These are phyloP conservation scores for Epinotia brunnichana DNA, from an alignment of 2,888 invertebrate species.

Conservation along the genomic window DNA sequence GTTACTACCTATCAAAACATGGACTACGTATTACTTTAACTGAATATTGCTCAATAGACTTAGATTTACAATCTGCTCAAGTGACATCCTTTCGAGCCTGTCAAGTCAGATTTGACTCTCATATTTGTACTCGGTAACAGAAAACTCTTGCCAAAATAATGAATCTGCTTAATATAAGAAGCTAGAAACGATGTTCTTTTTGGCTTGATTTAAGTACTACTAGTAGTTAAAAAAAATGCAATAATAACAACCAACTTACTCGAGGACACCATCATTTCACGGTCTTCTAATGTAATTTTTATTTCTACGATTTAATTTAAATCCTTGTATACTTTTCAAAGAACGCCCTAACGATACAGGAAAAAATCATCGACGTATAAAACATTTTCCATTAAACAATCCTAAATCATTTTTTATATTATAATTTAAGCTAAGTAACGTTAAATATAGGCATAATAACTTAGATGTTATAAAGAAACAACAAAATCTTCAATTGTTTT, in stretches of 20 bases:
- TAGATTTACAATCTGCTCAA: slow-evolving; percentile 16
- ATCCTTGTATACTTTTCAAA: neutral
- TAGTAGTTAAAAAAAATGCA: neutral
- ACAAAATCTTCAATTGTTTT: slow-evolving; percentile 72
- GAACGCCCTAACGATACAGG: slow-evolving; percentile 37
- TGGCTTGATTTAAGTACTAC: slow-evolving; percentile 48
- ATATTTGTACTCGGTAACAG: neutral
- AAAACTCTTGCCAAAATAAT: slow-evolving; percentile 29
- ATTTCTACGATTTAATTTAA: neutral
- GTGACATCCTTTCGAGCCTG: neutral
- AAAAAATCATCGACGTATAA: slow-evolving; percentile 11
- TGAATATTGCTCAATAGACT: slow-evolving; percentile 37
- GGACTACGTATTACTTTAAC: slow-evolving; percentile 2
- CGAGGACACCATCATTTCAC: neutral
- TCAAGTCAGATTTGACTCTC: slow-evolving; percentile 4
- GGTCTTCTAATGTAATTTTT: slow-evolving; percentile 3
- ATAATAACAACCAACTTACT: neutral
- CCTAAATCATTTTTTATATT: slow-evolving; percentile 18
- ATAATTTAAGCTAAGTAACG: slow-evolving; percentile 46
- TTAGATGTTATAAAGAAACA: slow-evolving; percentile 53
- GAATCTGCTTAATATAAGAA: slow-evolving; percentile 7
- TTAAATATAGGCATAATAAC: slow-evolving; percentile 59
- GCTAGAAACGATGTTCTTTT: slow-evolving; percentile 42
- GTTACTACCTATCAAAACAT: slow-evolving; percentile 2
- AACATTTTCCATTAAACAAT: slow-evolving; percentile 18